Base-by-base conservation (phyloP, 2,888 invertebrate genomes). In the Amaurobius ferox region DNA sequence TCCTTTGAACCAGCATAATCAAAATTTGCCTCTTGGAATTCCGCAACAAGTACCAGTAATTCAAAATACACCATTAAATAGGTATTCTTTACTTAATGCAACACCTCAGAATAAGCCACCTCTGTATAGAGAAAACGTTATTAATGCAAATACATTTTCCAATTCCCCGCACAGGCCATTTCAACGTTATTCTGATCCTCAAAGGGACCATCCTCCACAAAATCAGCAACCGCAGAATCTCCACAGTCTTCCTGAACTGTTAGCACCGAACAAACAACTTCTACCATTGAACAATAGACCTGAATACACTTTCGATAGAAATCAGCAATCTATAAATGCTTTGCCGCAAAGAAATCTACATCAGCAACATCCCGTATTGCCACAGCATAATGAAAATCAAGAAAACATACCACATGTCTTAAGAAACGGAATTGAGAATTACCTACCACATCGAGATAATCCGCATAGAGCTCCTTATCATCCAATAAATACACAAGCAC, bases 21-120 rank as follows among this genome's bases (percentile, higher is more conserved):
- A 55, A 9, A 35, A 32, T 19, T 6, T 64, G 19, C 61, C 13
- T 13, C 39, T 23, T n/a, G 26, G 48, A 29, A 48, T 30, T 39
- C 77, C 30, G 29, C 66, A 64, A 35, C 64, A 48, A 16, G 19
- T 64, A 5, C 28, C 44, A 16, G 13, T 62, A 26, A 16, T 62
- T n/a, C 80, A 55, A 23, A 81, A 30, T 30, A 6, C 35, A 11
- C 80, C 68, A 0, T 5, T 26, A 11, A 28, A 55, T n/a, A 19
- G 19, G 6, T 62, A 74, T 62, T 30, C 80, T n/a, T 23, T 29
- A 64, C 29, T n/a, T 30, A 29, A 1, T 30, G 0, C 1, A 13
- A 5, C 16, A 30, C 32, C 64, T 2, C 1, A 13, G n/a, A 32
- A 19, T 2, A 16, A 0, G 1, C n/a, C 7, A 16, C n/a, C n/a